Base-by-base conservation (phyloP, 2,797 vertebrate genomes). In the Triplophysa yarkandensis region DNA sequence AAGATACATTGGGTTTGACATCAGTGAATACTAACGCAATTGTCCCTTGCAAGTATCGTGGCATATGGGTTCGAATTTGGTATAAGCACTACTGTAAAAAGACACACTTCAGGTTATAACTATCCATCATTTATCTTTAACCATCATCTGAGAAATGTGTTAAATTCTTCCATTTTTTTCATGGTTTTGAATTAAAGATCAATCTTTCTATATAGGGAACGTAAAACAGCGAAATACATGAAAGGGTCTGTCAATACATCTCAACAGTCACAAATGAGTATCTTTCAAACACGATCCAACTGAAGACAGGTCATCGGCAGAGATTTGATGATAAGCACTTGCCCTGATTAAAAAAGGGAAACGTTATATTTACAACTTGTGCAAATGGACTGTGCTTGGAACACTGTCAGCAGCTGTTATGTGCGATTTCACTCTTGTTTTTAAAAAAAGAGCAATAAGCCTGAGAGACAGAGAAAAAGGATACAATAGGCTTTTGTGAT, bases 331-430 rank as follows among this genome's bases (percentile, higher is more conserved):
- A 11, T 23, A 34, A 57, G 19, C 61, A 43, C 25, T 25, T n/a
- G 6, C 36, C 62, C 43, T 46, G 19, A 60, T 50, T 50, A 25
- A 19, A 44, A 58, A 28, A 48, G 4, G 55, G 28, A 72, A 70
- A 66, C 0, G 4, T 27, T 32, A 68, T 61, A 74, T 71, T 67
- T 64, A 72, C 68, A 75, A 25, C 6, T 68, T 74, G 41, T 79
- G 58, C 58, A 43, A 58, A 76, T 52, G 70, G 54, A 60, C 30
- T 66, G 54, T 60, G 62, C 71, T 66, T 66, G 71, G 50, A 66
- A 66, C 54, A 71, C 52, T 34, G 28, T 61, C 46, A 76, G 21
- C 54, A 54, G 69, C 50, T 52, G 55, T 34, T 62, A 30, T 72
- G 68, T 58, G 54, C 28, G 39, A 74, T 55, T 68, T 27, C 17